A percentile compares a stretch with the other conserved stretches of the same genome.
Conservation (phyloP, 2,888 invertebrate species). For the Cabera pusaria region DNA sequence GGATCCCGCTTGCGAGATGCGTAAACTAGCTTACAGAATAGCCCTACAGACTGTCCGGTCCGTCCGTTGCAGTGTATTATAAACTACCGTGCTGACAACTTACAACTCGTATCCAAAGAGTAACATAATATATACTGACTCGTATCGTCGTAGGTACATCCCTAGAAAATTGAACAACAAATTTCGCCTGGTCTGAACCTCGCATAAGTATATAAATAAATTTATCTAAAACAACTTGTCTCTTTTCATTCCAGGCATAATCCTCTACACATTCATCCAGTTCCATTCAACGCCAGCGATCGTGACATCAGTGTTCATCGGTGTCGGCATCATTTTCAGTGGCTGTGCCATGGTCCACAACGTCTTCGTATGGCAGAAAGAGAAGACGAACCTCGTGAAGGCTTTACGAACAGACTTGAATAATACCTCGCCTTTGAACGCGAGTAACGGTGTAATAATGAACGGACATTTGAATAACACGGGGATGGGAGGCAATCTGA, state of each 20-base stretch:
- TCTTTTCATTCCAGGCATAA: constrained; percentile 88
- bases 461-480: constrained; percentile 73
- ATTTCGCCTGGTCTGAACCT: too few relatives aligned
- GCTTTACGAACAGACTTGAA: constrained; percentile 73
- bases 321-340: constrained; percentile 95
- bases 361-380: constrained; percentile 96
- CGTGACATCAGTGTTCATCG: constrained; percentile 94
- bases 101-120: too few relatives aligned
- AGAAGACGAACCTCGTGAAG: constrained; percentile 92
- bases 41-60: too few relatives aligned
- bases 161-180: too few relatives aligned
- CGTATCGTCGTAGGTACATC: too few relatives aligned
- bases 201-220: too few relatives aligned
- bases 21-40: too few relatives aligned
- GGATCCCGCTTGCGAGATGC: too few relatives aligned
- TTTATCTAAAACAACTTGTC: too few relatives aligned
- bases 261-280: constrained; percentile 95
- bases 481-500: constrained; percentile 59
- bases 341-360: constrained; percentile 97
- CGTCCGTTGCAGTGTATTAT: too few relatives aligned
- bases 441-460: constrained; percentile 66
- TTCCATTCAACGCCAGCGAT: constrained; percentile 96
- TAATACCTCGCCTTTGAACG: constrained; percentile 49
- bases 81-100: too few relatives aligned
- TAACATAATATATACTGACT: too few relatives aligned